Evolutionary conservation across 2,113 vertebrate genomes (phyloP).

Genomic region (Vombatus ursinus): DNA sequence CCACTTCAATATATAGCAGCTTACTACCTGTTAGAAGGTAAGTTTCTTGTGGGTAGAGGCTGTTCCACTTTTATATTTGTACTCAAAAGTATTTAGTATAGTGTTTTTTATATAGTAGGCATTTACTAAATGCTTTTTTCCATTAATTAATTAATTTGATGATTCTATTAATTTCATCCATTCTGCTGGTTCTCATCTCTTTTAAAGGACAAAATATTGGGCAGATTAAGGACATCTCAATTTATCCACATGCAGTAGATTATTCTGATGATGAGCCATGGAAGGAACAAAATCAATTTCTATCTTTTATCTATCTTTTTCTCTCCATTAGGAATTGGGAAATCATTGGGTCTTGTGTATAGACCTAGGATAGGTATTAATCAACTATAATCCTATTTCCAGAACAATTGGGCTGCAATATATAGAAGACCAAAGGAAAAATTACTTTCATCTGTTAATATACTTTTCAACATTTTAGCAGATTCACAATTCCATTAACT

Average conservation of each 20-base stretch:
- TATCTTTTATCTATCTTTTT: background rate
- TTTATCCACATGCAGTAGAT: background rate
- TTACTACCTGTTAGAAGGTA: too few relatives aligned
- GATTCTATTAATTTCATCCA: background rate
- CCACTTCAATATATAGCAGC: background rate
- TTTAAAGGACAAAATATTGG: background rate
- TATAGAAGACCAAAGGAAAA: background rate
- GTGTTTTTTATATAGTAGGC: background rate
- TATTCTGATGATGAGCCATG: too few relatives aligned
- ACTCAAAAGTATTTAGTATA: background rate
- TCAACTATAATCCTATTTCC: background rate
- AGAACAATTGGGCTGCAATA: background rate
- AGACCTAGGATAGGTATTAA: background rate
- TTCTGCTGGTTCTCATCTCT: background rate
- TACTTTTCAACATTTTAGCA: background rate
- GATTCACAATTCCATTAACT: background rate
- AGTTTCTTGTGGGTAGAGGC: too few relatives aligned
- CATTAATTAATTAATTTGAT: background rate
- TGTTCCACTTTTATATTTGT: too few relatives aligned
- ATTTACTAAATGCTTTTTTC: background rate
- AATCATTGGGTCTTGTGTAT: background rate
- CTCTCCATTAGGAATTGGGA: background rate
- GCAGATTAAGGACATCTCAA: background rate
- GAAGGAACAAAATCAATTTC: background rate
- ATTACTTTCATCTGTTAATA: background rate